Percentiles rank a stretch among this genome's conserved stretches.
Conservation (phyloP, 2,113 vertebrate genomes). For the Procavia capensis region DNA sequence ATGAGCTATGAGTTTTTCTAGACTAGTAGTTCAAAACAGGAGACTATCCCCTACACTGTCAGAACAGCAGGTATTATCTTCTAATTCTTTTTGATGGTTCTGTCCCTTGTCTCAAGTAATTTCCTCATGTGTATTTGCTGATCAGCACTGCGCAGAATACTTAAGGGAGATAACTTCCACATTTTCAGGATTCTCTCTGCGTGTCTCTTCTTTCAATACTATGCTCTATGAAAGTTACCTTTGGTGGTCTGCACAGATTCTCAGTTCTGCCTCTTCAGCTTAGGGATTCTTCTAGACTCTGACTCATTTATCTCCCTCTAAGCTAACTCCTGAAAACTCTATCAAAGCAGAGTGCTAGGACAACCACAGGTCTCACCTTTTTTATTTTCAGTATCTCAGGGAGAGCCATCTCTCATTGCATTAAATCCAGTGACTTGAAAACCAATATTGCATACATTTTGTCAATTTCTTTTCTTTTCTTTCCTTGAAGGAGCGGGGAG, state of each 20-base stretch:
- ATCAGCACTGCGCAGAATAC: neutral
- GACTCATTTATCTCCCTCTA: neutral
- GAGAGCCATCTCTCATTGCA: neutral
- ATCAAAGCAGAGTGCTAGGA: neutral
- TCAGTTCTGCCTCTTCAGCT: neutral
- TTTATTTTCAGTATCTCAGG: neutral
- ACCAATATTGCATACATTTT: neutral
- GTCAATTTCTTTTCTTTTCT: neutral
- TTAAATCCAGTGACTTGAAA: neutral
- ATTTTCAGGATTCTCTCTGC: neutral
- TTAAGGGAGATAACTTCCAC: neutral
- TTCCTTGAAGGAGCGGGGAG: neutral
- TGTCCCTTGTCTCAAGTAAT: neutral
- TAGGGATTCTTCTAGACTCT: neutral
- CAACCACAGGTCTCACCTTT: rapidly evolving
- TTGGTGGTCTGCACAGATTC: neutral
- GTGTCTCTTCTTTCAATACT: neutral
- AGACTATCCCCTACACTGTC: neutral
- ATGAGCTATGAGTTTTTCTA: neutral
- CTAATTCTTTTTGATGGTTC: neutral
- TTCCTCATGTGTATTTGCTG: neutral
- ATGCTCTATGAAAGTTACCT: neutral
- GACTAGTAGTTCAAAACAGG: neutral
- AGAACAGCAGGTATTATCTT: neutral
- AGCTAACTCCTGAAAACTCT: neutral